These are phyloP conservation scores for Crocidura indochinensis DNA, from an alignment of 2,797 vertebrate species.

Conservation along the genomic window DNA sequence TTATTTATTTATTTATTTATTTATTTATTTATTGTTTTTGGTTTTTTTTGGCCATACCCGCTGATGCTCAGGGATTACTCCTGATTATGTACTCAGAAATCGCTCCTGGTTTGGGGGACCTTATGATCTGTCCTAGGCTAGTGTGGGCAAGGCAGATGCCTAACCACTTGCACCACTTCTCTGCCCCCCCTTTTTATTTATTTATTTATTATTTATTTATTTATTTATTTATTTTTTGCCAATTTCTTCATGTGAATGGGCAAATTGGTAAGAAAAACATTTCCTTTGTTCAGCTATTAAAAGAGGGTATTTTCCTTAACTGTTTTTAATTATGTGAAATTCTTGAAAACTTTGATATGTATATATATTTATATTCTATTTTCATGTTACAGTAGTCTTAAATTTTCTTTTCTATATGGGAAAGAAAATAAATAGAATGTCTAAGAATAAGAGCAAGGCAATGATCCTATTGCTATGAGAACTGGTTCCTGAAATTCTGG, in stretches of 20 bases:
- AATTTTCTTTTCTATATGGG: too few relatives aligned
- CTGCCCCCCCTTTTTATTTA: neutral
- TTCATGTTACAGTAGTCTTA: too few relatives aligned
- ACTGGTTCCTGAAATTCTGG: neutral
- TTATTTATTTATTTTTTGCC: too few relatives aligned
- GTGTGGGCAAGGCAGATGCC: too few relatives aligned
- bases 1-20: neutral
- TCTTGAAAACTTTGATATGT: neutral
- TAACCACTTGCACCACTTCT: too few relatives aligned
- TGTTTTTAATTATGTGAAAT: constrained; percentile 3
- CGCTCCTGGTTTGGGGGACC: too few relatives aligned
- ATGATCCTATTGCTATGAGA: neutral
- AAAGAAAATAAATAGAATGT: neutral
- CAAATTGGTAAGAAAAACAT: neutral
- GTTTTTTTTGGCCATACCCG: too few relatives aligned
- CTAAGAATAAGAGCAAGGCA: neutral
- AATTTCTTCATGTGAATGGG: neutral
- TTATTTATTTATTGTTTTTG: neutral
- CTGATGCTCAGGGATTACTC: too few relatives aligned
- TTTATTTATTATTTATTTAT: too few relatives aligned
- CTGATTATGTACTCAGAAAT: too few relatives aligned
- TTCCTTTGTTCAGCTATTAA: neutral
- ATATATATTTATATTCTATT: too few relatives aligned
- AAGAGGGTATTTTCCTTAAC: neutral
- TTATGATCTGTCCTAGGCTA: too few relatives aligned